Percentiles rank a stretch among this genome's conserved stretches.
Conservation (phyloP, 2,113 vertebrate species). For the Vulpes vulpes region DNA sequence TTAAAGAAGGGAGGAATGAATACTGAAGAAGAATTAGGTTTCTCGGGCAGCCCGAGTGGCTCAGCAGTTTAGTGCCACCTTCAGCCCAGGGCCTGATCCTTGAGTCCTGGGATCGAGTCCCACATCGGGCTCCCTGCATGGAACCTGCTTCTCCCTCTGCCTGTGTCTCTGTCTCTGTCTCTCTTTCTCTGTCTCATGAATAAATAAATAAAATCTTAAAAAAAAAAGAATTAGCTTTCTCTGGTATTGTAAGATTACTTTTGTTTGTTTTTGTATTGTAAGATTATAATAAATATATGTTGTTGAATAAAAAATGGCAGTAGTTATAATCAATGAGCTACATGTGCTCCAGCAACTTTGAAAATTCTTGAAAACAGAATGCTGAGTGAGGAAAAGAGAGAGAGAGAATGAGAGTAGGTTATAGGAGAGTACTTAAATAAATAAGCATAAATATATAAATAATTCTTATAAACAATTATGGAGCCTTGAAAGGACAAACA, state of each 20-base stretch:
- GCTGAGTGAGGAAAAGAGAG: neutral
- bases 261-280: neutral
- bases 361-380: neutral
- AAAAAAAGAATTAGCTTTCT: no score
- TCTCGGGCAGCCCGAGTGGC: neutral
- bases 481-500: neutral
- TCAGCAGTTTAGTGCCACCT: no score
- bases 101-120: no score
- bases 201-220: no score
- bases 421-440: neutral
- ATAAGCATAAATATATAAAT: neutral
- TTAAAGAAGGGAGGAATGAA: neutral
- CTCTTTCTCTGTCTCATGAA: no score
- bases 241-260: no score
- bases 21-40: neutral
- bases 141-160: no score
- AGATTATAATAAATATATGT: neutral
- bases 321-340: neutral
- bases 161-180: no score
- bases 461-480: slow-evolving; percentile 18
- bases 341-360: neutral
- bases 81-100: no score
- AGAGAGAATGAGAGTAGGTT: neutral
- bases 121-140: no score
- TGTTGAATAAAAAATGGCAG: neutral